These are phyloP conservation scores for Melopsittacus undulatus DNA, from an alignment of 2,797 vertebrate genomes.

Conservation along the genomic window DNA sequence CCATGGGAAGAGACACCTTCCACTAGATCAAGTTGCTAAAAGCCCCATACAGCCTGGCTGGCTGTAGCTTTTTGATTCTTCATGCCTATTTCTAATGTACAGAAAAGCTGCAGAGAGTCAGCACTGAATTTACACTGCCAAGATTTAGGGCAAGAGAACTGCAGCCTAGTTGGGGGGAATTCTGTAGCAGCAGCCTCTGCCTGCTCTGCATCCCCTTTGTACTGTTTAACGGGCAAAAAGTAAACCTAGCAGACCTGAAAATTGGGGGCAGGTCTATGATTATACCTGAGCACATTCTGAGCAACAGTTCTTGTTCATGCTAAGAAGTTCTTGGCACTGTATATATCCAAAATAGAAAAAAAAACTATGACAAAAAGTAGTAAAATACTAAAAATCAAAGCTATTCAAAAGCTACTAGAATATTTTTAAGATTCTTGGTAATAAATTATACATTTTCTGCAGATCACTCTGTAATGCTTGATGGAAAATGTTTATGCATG, in stretches of 20 bases:
- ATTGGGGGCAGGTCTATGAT: background rate
- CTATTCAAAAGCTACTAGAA: background rate
- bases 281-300: background rate
- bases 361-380: background rate
- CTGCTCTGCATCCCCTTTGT: background rate
- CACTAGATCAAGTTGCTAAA: background rate
- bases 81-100: background rate
- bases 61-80: background rate
- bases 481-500: background rate
- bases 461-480: background rate
- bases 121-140: background rate
- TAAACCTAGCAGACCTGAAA: background rate
- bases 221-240: background rate
- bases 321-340: background rate
- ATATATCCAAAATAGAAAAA: background rate
- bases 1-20: background rate
- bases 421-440: background rate
- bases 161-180: background rate
- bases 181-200: background rate
- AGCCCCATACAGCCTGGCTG: background rate
- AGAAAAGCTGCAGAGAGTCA: background rate
- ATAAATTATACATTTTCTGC: background rate
- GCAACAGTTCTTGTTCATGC: background rate
- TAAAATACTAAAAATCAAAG: background rate
- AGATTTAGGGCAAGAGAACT: background rate